phyloP scores from a whole-genome alignment of 2,113 vertebrate genomes.

The Lophius piscatorius region DNA sequence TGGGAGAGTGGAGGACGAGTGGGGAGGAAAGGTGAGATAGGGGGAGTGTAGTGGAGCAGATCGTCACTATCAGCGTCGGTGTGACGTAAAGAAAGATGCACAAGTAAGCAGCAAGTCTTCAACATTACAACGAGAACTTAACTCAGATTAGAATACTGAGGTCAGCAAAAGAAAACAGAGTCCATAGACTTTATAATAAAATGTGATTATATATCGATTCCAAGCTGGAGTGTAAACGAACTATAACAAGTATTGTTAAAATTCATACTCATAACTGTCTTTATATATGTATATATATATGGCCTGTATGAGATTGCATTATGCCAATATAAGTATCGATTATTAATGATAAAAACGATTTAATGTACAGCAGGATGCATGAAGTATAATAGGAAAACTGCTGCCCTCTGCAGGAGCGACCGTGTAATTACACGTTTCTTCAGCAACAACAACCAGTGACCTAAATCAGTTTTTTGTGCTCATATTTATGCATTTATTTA shows the following conservation, averaged over 20 bases:
- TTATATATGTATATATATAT: not conserved
- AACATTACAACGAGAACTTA: not conserved
- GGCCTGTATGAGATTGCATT: not conserved
- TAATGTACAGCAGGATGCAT: not conserved
- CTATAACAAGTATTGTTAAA: too few relatives aligned
- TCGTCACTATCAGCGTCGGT: constrained; percentile 69
- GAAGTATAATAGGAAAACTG: not conserved
- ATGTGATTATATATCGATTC: not conserved
- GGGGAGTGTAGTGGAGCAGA: constrained; percentile 52
- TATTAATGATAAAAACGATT: not conserved
- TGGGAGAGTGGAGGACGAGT: constrained; percentile 61
- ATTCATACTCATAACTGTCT: too few relatives aligned
- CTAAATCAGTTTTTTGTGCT: too few relatives aligned
- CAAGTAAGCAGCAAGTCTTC: not conserved
- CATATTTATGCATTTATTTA: too few relatives aligned
- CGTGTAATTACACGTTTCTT: not conserved
- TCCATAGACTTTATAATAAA: not conserved
- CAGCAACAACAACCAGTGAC: too few relatives aligned
- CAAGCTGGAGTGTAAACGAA: too few relatives aligned
- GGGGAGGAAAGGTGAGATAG: constrained; percentile 60
- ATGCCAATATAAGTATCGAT: not conserved
- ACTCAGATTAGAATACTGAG: not conserved
- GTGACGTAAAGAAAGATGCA: constrained; percentile 66
- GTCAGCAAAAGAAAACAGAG: not conserved
- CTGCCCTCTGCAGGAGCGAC: constrained; percentile 36